Base-by-base conservation (phyloP, 1,140 invertebrate species). In the Triops cancriformis region DNA sequence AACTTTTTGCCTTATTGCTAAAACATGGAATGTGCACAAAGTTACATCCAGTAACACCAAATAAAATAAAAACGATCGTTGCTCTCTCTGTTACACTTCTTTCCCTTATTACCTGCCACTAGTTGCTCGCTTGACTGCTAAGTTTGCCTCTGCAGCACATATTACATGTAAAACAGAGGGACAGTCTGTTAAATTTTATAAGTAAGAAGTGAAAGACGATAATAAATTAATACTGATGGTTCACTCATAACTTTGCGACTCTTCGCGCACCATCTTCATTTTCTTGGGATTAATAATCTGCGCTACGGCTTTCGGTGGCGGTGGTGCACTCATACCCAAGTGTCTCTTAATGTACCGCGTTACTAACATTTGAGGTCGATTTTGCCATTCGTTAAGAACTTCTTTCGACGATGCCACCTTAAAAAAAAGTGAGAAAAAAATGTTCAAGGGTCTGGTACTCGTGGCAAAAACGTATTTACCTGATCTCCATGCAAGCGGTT, bases 401-500 rank as follows among this genome's bases (percentile, higher is more conserved):
- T 94, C 93, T 83, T 98, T 96, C 1, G 94, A 91, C 37, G 93
- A 90, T 78, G 91, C 88, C 0, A 96, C 92, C 92, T 94, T 82
- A 14, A 85, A 43, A 18, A 73, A 79, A n/a, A n/a, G n/a, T n/a
- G n/a, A n/a, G 7, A 80, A 77, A 12, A 4, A 74, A 78, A 43
- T 9, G 6, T 76, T 26, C 64, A 23, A 73, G 14, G 26, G 31
- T n/a, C 72, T 74, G 45, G n/a, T 14, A n/a, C 11, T 4, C 75
- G 12, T n/a, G n/a, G 43, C 75, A 18, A 27, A 26, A 27, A 43
- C 18, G n/a, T 41, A 5, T 72, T 83, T 83, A 98, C 93, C 88
- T 98, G 96, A 86, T 99, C 97, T 9, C 94, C 94, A 82, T 96
- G 91, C 1, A 98, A 88, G 79, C 97, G 88, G 85, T 99, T 95